Conservation (phyloP, 2,797 vertebrate genomes). For the Macropodus opercularis region DNA sequence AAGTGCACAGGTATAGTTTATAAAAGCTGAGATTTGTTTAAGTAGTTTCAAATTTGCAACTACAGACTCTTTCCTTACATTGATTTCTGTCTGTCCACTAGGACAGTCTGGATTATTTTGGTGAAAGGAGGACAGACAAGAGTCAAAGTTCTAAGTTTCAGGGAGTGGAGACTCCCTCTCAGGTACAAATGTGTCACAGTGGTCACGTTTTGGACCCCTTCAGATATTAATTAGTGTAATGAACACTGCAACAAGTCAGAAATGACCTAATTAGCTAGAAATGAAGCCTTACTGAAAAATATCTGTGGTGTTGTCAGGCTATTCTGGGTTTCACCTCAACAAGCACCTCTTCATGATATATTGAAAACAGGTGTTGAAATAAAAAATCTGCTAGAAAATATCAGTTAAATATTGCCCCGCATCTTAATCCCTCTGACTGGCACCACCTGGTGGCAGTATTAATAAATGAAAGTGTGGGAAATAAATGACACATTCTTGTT, state of each 20-base stretch:
- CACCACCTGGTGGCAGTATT: conserved; percentile 2
- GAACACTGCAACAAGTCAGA: too few species aligned
- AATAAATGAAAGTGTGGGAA: background rate
- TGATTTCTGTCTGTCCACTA: conserved; percentile 48
- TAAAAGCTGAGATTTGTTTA: background rate
- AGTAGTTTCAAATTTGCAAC: background rate
- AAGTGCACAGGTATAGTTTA: conserved; percentile 86
- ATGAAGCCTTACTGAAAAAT: too few species aligned
- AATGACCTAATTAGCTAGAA: too few species aligned
- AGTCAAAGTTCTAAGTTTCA: conserved; percentile 91
- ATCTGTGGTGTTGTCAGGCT: too few species aligned
- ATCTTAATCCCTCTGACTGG: background rate
- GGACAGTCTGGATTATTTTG: conserved; percentile 94
- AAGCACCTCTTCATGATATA: too few species aligned
- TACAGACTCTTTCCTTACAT: background rate
- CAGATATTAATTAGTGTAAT: too few species aligned
- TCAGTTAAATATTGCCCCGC: too few species aligned
- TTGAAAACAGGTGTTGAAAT: too few species aligned
- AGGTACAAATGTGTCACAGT: conserved; percentile 76
- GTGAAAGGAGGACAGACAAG: conserved; percentile 92
- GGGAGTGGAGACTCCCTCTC: conserved; percentile 97
- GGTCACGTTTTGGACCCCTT: background rate
- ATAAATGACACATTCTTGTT: background rate
- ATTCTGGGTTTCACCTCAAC: too few species aligned
- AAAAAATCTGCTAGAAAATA: too few species aligned